Percentiles rank a stretch among this genome's conserved stretches.
These are phyloP conservation scores for Xanthorhoe spadicearia DNA, from an alignment of 2,888 invertebrate genomes.

Conservation along the genomic window DNA sequence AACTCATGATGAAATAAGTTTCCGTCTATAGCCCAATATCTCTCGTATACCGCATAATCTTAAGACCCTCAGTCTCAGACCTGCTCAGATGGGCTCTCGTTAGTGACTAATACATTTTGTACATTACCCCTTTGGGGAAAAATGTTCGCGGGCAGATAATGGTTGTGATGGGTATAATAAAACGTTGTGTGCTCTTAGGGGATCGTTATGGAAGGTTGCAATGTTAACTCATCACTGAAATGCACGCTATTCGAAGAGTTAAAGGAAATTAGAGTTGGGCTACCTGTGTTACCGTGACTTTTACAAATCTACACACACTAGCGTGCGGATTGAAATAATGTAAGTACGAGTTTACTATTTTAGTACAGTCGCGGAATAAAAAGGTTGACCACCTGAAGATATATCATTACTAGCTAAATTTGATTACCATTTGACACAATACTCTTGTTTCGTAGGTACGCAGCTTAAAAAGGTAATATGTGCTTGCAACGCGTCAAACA, in stretches of 20 bases:
- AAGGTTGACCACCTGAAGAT: no score
- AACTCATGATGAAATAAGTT: conserved; percentile 1
- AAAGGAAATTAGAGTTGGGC: not conserved
- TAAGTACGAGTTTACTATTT: no score
- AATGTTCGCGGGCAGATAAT: conserved; percentile 42
- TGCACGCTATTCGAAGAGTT: not conserved
- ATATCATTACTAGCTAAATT: no score
- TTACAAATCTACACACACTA: no score
- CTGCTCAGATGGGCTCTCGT: conserved; percentile 36
- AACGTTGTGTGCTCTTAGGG: conserved; percentile 23
- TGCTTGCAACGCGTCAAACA: no score
- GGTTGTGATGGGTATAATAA: conserved; percentile 35
- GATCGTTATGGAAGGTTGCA: conserved; percentile 14
- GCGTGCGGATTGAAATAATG: no score
- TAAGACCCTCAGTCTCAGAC: not conserved
- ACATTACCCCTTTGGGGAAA: conserved; percentile 42
- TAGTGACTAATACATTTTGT: conserved; percentile 44
- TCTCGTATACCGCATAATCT: conserved; percentile 1
- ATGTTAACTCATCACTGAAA: not conserved
- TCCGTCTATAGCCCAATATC: not conserved
- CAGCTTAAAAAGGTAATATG: no score
- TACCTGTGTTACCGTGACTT: no score
- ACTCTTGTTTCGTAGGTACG: no score
- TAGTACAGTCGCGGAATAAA: no score
- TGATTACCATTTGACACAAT: no score